Percentiles rank a stretch among this genome's conserved stretches.
Conservation (phyloP, 1,140 invertebrate genomes). For the Pantala flavescens region DNA sequence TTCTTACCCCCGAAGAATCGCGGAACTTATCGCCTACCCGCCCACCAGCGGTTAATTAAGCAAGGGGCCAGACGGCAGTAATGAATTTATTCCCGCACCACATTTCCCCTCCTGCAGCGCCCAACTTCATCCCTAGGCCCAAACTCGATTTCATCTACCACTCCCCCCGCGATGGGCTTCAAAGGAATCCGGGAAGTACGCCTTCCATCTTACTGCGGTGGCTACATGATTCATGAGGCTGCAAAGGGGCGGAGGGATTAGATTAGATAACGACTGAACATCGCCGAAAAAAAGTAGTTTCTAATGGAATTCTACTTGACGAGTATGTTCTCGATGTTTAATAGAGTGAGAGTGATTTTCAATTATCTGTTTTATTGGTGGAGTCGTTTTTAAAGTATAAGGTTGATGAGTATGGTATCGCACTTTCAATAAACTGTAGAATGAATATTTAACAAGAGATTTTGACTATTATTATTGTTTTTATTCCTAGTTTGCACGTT, state of each 20-base stretch:
- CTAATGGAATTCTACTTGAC: no score
- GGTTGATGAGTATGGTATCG: no score
- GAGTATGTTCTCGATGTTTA: no score
- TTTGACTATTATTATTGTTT: no score
- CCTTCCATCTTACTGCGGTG: neutral
- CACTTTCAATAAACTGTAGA: no score
- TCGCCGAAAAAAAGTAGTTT: no score
- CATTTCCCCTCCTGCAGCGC: neutral
- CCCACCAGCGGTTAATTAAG: neutral
- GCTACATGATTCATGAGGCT: conserved; percentile 5
- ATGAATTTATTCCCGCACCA: conserved; percentile 5
- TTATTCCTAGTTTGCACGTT: no score
- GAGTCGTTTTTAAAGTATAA: no score
- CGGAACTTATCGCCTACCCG: neutral
- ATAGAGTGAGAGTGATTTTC: no score
- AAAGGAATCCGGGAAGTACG: neutral
- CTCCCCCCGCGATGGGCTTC: conserved; percentile 4
- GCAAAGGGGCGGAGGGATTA: neutral
- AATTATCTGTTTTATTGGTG: no score
- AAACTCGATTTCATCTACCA: neutral
- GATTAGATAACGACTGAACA: neutral
- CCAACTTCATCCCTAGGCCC: neutral
- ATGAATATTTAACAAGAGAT: no score
- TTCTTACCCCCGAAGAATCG: neutral
- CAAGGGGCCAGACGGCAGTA: neutral